A percentile compares a stretch with the other conserved stretches of the same genome.
Evolutionary conservation across 2,888 invertebrate species (phyloP).

Genomic region (Eutolmus rufibarbis): DNA sequence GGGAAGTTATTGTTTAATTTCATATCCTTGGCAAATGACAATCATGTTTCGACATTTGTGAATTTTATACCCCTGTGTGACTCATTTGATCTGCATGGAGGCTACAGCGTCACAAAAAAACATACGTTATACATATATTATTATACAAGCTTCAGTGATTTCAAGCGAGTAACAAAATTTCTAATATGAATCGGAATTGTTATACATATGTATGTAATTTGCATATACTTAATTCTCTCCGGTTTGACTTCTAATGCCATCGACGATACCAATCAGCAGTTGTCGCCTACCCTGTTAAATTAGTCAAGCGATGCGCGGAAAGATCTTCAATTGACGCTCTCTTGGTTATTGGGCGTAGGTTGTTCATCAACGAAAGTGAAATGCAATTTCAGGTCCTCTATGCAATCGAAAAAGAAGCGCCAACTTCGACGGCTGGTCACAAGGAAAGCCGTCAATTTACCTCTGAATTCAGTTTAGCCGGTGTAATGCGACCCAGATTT

Average conservation of each 20-base stretch:
- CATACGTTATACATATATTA: too few relatives aligned
- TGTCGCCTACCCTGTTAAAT: neutral
- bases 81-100: too few relatives aligned
- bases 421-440: neutral
- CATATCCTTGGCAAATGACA: too few relatives aligned
- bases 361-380: neutral
- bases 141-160: neutral
- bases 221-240: neutral
- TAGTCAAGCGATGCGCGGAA: neutral
- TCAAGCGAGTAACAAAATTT: neutral
- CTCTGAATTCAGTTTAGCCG: conserved; percentile 5
- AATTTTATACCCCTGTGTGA: too few relatives aligned
- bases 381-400: neutral
- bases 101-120: too few relatives aligned
- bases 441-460: neutral
- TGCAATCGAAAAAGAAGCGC: neutral
- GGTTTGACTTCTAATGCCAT: neutral
- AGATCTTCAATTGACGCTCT: neutral
- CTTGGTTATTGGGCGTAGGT: neutral
- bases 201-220: neutral
- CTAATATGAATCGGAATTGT: neutral
- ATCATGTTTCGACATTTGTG: too few relatives aligned
- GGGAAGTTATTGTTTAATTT: too few relatives aligned
- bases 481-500: conserved; percentile 31
- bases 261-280: neutral